These are phyloP conservation scores for Coelopa pilipes DNA, from an alignment of 2,888 invertebrate species.

Conservation along the genomic window DNA sequence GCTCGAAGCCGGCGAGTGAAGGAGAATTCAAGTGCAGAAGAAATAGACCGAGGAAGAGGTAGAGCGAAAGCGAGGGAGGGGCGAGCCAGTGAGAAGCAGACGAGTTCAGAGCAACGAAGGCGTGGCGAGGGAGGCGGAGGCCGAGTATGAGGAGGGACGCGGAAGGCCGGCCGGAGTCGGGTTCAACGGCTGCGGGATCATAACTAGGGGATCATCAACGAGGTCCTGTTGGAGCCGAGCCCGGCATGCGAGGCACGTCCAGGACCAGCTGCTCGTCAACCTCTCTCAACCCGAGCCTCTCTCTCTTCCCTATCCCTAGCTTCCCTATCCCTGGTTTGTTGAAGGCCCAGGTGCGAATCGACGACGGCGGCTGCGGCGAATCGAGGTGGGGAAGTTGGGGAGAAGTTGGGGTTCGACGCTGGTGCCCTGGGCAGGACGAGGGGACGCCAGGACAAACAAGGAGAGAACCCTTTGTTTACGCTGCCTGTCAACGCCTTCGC, in stretches of 20 bases:
- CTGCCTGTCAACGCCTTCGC: too few relatives aligned
- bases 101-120: background rate
- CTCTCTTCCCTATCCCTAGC: background rate
- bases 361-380: too few relatives aligned
- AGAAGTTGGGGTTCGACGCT: too few relatives aligned
- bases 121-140: background rate
- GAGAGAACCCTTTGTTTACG: too few relatives aligned
- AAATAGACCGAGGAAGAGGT: too few relatives aligned
- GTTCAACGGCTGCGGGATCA: slow-evolving; percentile 48
- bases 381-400: too few relatives aligned
- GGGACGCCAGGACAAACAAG: too few relatives aligned
- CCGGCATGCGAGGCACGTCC: slow-evolving; percentile 44
- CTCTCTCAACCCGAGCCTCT: too few relatives aligned
- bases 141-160: background rate
- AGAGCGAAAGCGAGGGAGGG: too few relatives aligned
- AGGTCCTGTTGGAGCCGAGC: slow-evolving; percentile 48
- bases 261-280: slow-evolving; percentile 27
- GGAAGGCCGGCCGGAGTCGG: slow-evolving; percentile 36
- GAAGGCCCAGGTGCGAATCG: background rate
- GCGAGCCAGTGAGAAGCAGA: background rate
- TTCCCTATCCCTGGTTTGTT: background rate
- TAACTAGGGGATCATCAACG: slow-evolving; percentile 54
- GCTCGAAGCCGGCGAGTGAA: too few relatives aligned
- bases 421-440: too few relatives aligned
- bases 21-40: too few relatives aligned